Conservation (phyloP, 2,888 invertebrate species). For the Linnaemya vulpina region DNA sequence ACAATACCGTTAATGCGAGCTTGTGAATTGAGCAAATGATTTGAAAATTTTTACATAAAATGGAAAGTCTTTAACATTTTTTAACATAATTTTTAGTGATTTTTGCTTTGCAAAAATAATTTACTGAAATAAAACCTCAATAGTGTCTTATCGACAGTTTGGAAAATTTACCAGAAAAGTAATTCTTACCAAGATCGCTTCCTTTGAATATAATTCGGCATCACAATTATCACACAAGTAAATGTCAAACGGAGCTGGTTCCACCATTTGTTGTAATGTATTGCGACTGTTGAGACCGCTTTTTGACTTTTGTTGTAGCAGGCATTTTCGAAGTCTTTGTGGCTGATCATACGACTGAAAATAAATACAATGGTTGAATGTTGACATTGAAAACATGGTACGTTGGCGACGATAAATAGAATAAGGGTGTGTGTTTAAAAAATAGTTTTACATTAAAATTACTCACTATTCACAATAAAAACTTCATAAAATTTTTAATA, state of each 20-base stretch:
- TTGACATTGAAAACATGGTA: too few relatives aligned
- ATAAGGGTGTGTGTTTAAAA: background rate
- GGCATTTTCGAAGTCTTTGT: constrained; percentile 82
- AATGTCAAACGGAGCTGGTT: constrained; percentile 86
- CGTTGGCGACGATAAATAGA: too few relatives aligned
- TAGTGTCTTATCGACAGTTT: background rate
- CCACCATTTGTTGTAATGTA: constrained; percentile 84
- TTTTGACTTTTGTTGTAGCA: constrained; percentile 83
- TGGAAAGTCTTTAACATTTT: too few relatives aligned
- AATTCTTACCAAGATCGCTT: constrained; percentile 84
- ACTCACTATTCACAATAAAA: too few relatives aligned
- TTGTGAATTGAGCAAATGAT: too few relatives aligned
- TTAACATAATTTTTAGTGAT: too few relatives aligned
- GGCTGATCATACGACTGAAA: constrained; percentile 82
- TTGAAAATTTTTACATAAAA: too few relatives aligned
- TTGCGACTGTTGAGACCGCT: constrained; percentile 76
- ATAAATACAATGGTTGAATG: background rate
- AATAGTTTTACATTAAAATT: too few relatives aligned
- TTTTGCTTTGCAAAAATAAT: too few relatives aligned
- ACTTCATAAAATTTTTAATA: too few relatives aligned
- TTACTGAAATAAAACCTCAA: background rate
- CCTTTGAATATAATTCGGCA: constrained; percentile 86
- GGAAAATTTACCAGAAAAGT: background rate
- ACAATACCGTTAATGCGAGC: too few relatives aligned
- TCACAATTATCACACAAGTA: constrained; percentile 90